Conservation (phyloP, 2,113 vertebrate species). For the Mustela lutreola region DNA sequence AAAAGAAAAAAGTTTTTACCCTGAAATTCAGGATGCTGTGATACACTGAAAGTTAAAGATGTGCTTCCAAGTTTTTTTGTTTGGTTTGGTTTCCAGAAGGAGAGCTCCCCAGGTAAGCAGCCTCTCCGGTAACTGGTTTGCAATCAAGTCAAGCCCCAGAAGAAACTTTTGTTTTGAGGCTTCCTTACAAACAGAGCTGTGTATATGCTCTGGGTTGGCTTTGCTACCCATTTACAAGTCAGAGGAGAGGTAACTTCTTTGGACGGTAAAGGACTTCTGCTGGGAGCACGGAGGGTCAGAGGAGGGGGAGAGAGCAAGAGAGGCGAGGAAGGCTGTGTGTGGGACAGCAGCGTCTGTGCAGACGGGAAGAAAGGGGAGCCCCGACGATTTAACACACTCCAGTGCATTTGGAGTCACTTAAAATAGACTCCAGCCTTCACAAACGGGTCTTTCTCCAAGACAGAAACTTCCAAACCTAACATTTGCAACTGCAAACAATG, state of each 20-base stretch:
- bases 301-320: rapidly evolving
- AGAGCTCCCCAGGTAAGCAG: conserved; percentile 45
- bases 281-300: not conserved
- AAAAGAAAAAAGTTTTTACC: conserved; percentile 20
- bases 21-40: conserved; percentile 76
- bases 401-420: conserved; percentile 53
- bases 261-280: conserved; percentile 46
- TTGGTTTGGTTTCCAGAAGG: conserved; percentile 29
- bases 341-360: not conserved
- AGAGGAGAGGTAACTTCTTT: conserved; percentile 29
- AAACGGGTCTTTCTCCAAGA: conserved; percentile 75
- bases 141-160: conserved; percentile 31
- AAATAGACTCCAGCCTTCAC: conserved; percentile 58
- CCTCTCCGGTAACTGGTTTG: conserved; percentile 70
- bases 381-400: conserved; percentile 4
- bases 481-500: conserved; percentile 87
- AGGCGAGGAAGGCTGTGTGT: not conserved
- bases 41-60: conserved; percentile 72
- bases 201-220: conserved; percentile 65
- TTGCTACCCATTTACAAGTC: conserved; percentile 67
- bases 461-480: conserved; percentile 77
- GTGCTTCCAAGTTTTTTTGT: conserved; percentile 60
- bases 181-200: not conserved
- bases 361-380: conserved; percentile 28
- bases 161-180: conserved; percentile 49